Evolutionary conservation across 1,140 invertebrate species (phyloP).

Genomic region (Holcopasites calliopsidis): DNA sequence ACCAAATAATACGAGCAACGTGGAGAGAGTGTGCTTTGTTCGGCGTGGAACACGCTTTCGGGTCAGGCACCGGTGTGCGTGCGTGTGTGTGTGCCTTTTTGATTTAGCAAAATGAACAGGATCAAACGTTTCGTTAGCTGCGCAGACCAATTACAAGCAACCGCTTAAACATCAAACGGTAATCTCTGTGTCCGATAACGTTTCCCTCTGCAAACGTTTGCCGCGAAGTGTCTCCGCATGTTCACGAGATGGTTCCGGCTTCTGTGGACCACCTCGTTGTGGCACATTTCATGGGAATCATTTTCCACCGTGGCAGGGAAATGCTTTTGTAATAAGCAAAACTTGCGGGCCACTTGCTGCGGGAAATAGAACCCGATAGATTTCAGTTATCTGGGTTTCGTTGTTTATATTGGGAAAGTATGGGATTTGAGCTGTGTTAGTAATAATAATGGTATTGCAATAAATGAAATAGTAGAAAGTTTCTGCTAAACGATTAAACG

Average conservation of each 20-base stretch:
- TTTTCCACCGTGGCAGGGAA: not conserved
- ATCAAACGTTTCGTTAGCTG: conserved; percentile 35
- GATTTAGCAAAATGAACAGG: conserved; percentile 1
- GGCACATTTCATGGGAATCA: not conserved
- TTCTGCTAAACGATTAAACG: too few species aligned
- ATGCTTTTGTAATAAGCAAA: not conserved
- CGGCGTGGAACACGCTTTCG: not conserved
- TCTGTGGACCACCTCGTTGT: not conserved
- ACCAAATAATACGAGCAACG: too few species aligned
- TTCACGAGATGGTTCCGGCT: not conserved
- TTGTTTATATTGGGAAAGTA: too few species aligned
- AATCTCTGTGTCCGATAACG: conserved; percentile 5
- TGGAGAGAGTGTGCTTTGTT: not conserved
- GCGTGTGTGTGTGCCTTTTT: not conserved
- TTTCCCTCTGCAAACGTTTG: conserved; percentile 29
- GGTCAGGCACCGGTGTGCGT: not conserved
- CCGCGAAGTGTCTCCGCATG: not conserved
- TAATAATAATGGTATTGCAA: too few species aligned
- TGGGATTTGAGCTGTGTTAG: too few species aligned
- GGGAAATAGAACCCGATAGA: too few species aligned
- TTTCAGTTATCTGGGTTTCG: too few species aligned
- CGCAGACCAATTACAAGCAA: conserved; percentile 20
- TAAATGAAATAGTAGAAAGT: too few species aligned
- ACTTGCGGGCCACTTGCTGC: too few species aligned
- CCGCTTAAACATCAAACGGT: conserved; percentile 40